A percentile compares a stretch with the other conserved stretches of the same genome.
Evolutionary conservation across 1,140 invertebrate genomes (phyloP).

Genomic region (Phymorhynchus buccinoides): DNA sequence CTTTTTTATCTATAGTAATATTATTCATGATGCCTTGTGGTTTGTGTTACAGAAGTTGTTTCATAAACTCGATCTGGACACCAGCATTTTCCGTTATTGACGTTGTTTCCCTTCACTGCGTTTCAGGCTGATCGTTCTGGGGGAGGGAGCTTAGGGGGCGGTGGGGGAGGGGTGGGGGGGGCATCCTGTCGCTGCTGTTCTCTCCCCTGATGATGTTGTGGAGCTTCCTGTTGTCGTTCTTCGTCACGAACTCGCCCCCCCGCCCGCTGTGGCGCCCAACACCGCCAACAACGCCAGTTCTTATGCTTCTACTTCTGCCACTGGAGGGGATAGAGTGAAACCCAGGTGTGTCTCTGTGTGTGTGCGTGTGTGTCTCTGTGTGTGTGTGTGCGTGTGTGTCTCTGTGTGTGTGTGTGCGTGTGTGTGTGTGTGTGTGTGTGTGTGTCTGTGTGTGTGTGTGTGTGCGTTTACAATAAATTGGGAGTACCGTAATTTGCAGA

Average conservation of each 20-base stretch:
- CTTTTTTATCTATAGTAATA: too few species aligned
- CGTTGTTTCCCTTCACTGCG: neutral
- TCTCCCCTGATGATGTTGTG: constrained; percentile 58
- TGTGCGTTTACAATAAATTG: neutral
- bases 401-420: neutral
- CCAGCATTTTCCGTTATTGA: too few species aligned
- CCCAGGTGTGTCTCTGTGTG: neutral
- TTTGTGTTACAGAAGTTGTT: too few species aligned
- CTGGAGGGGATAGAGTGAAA: constrained; percentile 45
- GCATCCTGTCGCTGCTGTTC: constrained; percentile 52
- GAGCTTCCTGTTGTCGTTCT: constrained; percentile 56
- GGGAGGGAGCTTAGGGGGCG: constrained; percentile 7
- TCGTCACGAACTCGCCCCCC: constrained; percentile 35
- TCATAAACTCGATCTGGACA: too few species aligned
- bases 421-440: neutral
- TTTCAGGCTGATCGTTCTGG: neutral
- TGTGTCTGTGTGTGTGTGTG: neutral
- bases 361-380: neutral
- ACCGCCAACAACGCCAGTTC: constrained; percentile 29
- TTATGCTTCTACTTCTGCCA: constrained; percentile 24
- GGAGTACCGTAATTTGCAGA: neutral
- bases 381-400: neutral
- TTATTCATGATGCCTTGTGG: too few species aligned
- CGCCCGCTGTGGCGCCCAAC: neutral
- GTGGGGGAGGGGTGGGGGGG: constrained; percentile 42